Percentiles rank a stretch among this genome's conserved stretches.
Evolutionary conservation across 2,888 invertebrate genomes (phyloP).

Genomic region (Heliconius ethilla): DNA sequence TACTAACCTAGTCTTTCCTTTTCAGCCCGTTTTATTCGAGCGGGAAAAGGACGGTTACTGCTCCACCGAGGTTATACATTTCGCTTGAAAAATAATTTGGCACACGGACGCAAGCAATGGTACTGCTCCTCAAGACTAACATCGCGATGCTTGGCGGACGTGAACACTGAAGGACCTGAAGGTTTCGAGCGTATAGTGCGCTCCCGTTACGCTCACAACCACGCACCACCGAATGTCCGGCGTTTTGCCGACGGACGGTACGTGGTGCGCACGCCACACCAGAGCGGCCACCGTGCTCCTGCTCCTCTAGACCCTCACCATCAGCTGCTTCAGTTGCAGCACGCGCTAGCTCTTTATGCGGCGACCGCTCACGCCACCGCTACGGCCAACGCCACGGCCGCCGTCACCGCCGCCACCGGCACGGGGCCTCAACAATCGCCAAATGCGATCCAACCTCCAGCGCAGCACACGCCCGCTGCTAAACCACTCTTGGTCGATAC

Average conservation of each 20-base stretch:
- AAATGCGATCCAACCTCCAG: conserved; percentile 57
- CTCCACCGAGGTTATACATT: conserved; percentile 78
- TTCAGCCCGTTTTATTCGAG: conserved; percentile 77
- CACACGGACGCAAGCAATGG: conserved; percentile 80
- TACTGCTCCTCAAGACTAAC: conserved; percentile 77
- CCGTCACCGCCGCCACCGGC: conserved; percentile 53
- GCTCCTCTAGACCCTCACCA: conserved; percentile 76
- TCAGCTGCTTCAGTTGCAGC: conserved; percentile 76
- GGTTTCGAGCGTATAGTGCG: conserved; percentile 78
- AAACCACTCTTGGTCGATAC: conserved; percentile 77
- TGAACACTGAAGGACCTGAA: conserved; percentile 78
- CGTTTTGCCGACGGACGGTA: conserved; percentile 78
- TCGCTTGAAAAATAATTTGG: conserved; percentile 77
- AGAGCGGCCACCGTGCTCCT: conserved; percentile 76
- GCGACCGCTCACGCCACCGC: conserved; percentile 75
- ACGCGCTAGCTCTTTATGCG: conserved; percentile 75
- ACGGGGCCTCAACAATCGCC: conserved; percentile 62
- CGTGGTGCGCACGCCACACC: conserved; percentile 78
- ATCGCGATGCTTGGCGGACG: conserved; percentile 76
- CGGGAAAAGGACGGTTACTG: conserved; percentile 74
- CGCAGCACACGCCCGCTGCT: conserved; percentile 63
- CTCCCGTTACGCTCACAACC: conserved; percentile 76
- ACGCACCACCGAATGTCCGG: conserved; percentile 77
- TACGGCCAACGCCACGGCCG: conserved; percentile 64
- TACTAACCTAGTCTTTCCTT: conserved; percentile 48